A percentile compares a stretch with the other conserved stretches of the same genome.
phyloP scores from a whole-genome alignment of 2,888 invertebrate species.

The Hymenopus coronatus region DNA sequence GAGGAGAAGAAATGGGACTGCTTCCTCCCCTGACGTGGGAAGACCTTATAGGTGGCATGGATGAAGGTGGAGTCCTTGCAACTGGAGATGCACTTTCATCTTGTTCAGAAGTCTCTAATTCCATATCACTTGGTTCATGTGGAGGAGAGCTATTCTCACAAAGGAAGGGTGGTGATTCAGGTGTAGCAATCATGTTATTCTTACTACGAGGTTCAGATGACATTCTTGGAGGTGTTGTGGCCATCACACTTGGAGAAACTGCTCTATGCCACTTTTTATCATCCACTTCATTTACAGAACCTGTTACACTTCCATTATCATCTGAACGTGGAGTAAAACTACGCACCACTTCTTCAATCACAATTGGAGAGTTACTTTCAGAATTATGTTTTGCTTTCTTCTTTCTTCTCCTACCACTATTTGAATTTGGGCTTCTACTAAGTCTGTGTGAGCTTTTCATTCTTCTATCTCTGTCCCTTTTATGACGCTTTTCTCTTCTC shows the following conservation, averaged over 20 bases:
- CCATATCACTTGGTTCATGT: constrained; percentile 27
- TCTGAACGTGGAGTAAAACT: background rate
- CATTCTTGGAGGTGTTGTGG: background rate
- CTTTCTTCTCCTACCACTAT: constrained; percentile 56
- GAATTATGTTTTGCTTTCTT: constrained; percentile 56
- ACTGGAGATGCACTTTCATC: constrained; percentile 6
- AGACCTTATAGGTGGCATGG: constrained; percentile 19
- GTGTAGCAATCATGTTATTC: constrained; percentile 21
- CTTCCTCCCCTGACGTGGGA: constrained; percentile 26
- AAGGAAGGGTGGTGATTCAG: constrained; percentile 19
- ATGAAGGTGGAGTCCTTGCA: background rate
- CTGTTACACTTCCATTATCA: background rate
- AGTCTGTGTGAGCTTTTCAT: constrained; percentile 53
- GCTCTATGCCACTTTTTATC: constrained; percentile 12
- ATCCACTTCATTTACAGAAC: constrained; percentile 1
- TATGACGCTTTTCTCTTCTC: constrained; percentile 49
- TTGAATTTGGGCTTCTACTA: constrained; percentile 29
- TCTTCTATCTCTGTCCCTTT: constrained; percentile 69
- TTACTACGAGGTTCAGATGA: background rate
- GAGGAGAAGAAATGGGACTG: constrained; percentile 57
- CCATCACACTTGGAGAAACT: constrained; percentile 7
- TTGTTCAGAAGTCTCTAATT: constrained; percentile 23
- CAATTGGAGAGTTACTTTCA: constrained; percentile 48
- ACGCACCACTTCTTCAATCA: background rate
- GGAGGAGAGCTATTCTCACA: constrained; percentile 8